These are phyloP conservation scores for Acrocephalus kingi DNA, from an alignment of 2,113 vertebrate genomes.

Conservation along the genomic window DNA sequence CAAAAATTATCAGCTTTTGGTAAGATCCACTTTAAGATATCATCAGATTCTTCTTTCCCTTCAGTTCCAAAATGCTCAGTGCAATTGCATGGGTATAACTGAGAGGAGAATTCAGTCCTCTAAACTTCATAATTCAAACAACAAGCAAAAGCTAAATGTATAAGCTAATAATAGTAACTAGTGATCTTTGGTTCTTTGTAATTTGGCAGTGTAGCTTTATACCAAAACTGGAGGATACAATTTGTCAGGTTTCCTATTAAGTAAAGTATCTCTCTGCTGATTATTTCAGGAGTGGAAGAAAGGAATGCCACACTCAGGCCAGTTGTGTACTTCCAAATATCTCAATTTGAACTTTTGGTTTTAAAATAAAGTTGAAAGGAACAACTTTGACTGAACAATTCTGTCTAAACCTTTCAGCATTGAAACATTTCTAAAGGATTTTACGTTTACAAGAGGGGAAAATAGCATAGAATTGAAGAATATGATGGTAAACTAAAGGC, in stretches of 20 bases:
- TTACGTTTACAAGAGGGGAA: neutral
- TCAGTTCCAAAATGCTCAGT: neutral
- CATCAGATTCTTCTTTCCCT: neutral
- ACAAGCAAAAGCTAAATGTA: neutral
- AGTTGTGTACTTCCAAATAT: neutral
- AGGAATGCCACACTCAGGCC: neutral
- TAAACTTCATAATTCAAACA: neutral
- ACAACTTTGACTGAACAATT: neutral
- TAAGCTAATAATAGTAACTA: neutral
- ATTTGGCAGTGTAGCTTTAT: neutral
- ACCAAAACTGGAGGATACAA: neutral
- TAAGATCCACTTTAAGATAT: neutral
- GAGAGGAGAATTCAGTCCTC: neutral
- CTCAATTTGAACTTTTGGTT: neutral
- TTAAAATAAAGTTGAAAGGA: neutral
- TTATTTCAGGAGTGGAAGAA: neutral
- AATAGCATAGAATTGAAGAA: neutral
- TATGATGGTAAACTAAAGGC: neutral
- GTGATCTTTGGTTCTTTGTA: neutral
- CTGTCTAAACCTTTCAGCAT: neutral
- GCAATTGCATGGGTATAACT: neutral
- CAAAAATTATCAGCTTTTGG: neutral
- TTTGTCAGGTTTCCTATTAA: neutral
- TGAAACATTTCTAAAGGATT: neutral
- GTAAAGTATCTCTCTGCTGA: neutral